Evolutionary conservation across 2,888 invertebrate species (phyloP), one percentile per base, ranked within the genome.

Genomic region (Phaonia tiefii): DNA sequence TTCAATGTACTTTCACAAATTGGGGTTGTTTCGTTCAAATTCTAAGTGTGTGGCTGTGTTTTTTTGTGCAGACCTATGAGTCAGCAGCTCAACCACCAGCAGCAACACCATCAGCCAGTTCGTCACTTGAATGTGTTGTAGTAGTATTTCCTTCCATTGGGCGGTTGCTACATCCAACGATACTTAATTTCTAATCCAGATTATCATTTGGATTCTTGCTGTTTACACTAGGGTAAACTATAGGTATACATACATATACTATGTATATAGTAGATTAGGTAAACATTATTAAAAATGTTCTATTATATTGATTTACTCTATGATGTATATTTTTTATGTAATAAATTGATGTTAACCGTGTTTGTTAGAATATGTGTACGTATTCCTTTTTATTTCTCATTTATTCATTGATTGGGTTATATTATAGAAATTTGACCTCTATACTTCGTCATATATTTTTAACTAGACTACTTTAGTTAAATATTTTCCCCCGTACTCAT

Each of bases 31-130:
- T 63, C 20, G 37, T 37, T 63, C 17, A 22, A 11, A 1, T 25
- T n/a, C n/a, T n/a, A n/a, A n/a, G n/a, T n/a, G n/a, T n/a, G n/a
- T n/a, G n/a, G n/a, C 51, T 20, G 4, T 15, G 10, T 54, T 49
- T 54, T 20, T 10, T 63, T 13, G 63, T 63, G 42, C 54, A 56
- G 15, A 39, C 69, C 69, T 69, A 54, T 69, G 69, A 69, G 54
- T 69, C 69, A 69, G 69, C 42, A 25, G 63, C 63, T 39, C 39
- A 22, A 42, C 8, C 13, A 22, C 8, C 22, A 13, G 25, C 25
- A 10, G 37, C 54, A 54, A 22, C 39, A 37, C 63, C 31, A 15
- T 31, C 31, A 2, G 37, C 2, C 26, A 17, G 60, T 20, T 39
- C 37, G 60, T 63, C 63, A 42, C 39, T 39, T 42, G 63, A 39